Conservation (phyloP, 2,113 vertebrate genomes). For the Miniopterus natalensis region DNA sequence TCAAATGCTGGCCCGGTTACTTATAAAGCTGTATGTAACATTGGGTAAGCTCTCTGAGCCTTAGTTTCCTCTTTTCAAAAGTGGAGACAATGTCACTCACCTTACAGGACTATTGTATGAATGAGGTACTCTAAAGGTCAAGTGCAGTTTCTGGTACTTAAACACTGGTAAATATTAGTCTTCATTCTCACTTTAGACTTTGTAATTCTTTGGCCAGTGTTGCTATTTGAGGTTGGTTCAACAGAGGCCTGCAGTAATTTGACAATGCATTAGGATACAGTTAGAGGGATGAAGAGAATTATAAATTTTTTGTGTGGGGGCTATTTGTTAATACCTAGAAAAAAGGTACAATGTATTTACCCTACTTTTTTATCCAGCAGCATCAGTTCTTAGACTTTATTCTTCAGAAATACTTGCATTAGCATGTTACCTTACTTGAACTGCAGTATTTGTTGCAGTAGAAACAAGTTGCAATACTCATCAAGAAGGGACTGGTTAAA, state of each 20-base stretch:
- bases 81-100: slow-evolving; percentile 17
- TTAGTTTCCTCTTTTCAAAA: slow-evolving; percentile 58
- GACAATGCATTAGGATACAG: slow-evolving; percentile 11
- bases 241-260: slow-evolving; percentile 27
- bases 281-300: slow-evolving; percentile 7
- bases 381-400: slow-evolving; percentile 46
- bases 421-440: neutral
- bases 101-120: slow-evolving; percentile 47
- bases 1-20: slow-evolving; percentile 24
- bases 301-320: neutral
- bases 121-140: slow-evolving; percentile 56
- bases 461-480: slow-evolving; percentile 14
- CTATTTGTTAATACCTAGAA: slow-evolving; percentile 58
- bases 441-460: slow-evolving; percentile 14
- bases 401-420: slow-evolving; percentile 44
- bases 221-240: slow-evolving; percentile 42
- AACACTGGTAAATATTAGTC: slow-evolving; percentile 62
- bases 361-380: neutral
- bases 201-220: slow-evolving; percentile 60
- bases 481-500: slow-evolving; percentile 38
- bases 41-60: slow-evolving; percentile 24
- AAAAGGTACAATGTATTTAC: neutral
- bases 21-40: slow-evolving; percentile 35
- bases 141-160: slow-evolving; percentile 1
- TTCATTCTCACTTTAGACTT: slow-evolving; percentile 43